Percentiles rank a stretch among this genome's conserved stretches.
phyloP scores from a whole-genome alignment of 1,140 invertebrate species.

The Dinothrombium tinctorium region DNA sequence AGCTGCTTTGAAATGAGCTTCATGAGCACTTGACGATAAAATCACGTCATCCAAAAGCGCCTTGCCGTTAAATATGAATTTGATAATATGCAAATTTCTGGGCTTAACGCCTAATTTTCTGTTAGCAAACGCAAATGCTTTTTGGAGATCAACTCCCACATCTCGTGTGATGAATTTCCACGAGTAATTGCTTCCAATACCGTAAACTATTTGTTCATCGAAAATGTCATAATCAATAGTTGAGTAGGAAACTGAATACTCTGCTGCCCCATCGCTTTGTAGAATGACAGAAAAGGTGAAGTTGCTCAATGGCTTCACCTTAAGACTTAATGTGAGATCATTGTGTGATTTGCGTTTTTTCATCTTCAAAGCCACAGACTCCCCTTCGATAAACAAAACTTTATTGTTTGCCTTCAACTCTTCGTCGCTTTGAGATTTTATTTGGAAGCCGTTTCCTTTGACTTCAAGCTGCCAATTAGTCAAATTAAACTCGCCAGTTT shows the following conservation, averaged over 20 bases:
- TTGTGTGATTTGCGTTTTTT: constrained; percentile 2
- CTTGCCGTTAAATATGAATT: constrained; percentile 42
- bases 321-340: constrained; percentile 9
- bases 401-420: constrained; percentile 1
- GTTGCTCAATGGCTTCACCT: constrained; percentile 28
- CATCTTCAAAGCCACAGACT: neutral
- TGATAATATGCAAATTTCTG: constrained; percentile 24
- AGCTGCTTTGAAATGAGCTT: constrained; percentile 68
- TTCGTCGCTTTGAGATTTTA: neutral
- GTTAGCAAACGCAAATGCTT: constrained; percentile 38
- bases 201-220: constrained; percentile 58
- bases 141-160: constrained; percentile 69
- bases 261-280: constrained; percentile 34
- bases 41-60: constrained; percentile 59
- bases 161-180: constrained; percentile 69
- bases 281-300: constrained; percentile 50
- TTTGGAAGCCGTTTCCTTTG: neutral
- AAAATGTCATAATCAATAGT: constrained; percentile 19
- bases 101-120: constrained; percentile 44
- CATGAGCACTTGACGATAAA: constrained; percentile 53
- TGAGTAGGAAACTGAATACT: constrained; percentile 2
- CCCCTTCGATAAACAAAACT: neutral
- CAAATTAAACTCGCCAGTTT: constrained; percentile 4
- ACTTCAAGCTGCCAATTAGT: neutral
- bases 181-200: constrained; percentile 37